A percentile compares a stretch with the other conserved stretches of the same genome.
Evolutionary conservation across 2,797 vertebrate genomes (phyloP).

Genomic region (Taenioides sp.): DNA sequence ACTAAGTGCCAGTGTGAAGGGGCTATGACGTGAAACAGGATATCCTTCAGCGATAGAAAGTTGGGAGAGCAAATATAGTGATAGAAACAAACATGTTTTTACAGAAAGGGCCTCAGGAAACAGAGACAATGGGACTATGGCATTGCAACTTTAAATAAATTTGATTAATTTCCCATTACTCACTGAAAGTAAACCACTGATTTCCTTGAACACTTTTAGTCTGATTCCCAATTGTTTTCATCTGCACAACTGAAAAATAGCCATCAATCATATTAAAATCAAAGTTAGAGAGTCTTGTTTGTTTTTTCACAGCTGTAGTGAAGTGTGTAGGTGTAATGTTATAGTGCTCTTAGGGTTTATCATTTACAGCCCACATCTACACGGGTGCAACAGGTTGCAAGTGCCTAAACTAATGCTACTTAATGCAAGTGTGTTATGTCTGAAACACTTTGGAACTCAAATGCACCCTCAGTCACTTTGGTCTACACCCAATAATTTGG

Average conservation of each 20-base stretch:
- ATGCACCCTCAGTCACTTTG: no score
- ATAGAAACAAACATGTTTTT: conserved; percentile 73
- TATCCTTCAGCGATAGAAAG: conserved; percentile 66
- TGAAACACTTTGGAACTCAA: no score
- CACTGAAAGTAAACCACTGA: conserved; percentile 26
- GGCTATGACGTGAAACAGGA: conserved; percentile 67
- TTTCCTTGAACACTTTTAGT: conserved; percentile 44
- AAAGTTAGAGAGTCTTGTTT: not conserved
- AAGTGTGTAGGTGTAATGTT: no score
- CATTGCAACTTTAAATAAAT: conserved; percentile 61
- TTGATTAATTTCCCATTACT: conserved; percentile 45
- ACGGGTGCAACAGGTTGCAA: no score
- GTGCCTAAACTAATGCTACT: no score
- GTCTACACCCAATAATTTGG: no score
- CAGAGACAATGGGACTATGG: conserved; percentile 63
- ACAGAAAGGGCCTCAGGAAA: conserved; percentile 61
- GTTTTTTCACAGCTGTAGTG: no score
- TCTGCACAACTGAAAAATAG: conserved; percentile 2
- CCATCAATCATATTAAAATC: not conserved
- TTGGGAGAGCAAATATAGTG: conserved; percentile 66
- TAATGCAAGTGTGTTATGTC: no score
- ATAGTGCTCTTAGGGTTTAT: no score
- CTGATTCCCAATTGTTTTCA: conserved; percentile 41
- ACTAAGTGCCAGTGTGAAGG: conserved; percentile 45
- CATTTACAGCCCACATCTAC: no score